Evolutionary conservation across 1,140 invertebrate genomes (phyloP), one percentile per base, ranked within the genome.

Genomic region (Littorina saxatilis): DNA sequence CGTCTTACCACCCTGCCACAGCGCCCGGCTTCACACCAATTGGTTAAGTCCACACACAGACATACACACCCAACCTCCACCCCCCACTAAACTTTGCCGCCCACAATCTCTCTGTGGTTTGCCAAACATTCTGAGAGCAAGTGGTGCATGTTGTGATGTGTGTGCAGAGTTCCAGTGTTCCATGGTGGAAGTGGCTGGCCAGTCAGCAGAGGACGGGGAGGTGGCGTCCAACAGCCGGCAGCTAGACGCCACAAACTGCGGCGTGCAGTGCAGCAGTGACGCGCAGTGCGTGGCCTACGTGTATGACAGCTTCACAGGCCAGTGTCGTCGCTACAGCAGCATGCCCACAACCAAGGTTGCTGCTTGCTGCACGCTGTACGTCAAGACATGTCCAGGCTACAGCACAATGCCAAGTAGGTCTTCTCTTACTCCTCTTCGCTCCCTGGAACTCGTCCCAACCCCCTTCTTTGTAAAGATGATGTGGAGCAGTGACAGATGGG

Each of bases 311-410:
- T 32, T 63, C 20, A 27, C 68, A 20, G 35, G 73, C 1, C n/a
- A n/a, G 9, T 85, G 84, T 27, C 20, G n/a, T 4, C 40, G 79
- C 5, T 72, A 82, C 23, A 76, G 29, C 40, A 35, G 55, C 35
- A 70, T 83, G 52, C 76, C 80, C 1, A 35, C n/a, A 20, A 63
- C 80, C 20, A n/a, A 81, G 0, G 66, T 40, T 35, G 80, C 79
- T 27, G 50, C 82, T 2, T 83, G 84, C 50, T 85, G 82, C 75
- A 81, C 81, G 70, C 29, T 85, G 32, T 80, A 80, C 50, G 63
- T 83, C 11, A 85, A 85, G 40, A 85, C 84, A 13, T 85, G 84
- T 78, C 84, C 84, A 13, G 23, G 50, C 3, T 40, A 80, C 47
- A 72, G 32, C n/a, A 35, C 39, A 1, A 27, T 68, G 47, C 74